A percentile compares a stretch with the other conserved stretches of the same genome.
Conservation (phyloP, 2,888 invertebrate species). For the Caenorhabditis sp. region DNA sequence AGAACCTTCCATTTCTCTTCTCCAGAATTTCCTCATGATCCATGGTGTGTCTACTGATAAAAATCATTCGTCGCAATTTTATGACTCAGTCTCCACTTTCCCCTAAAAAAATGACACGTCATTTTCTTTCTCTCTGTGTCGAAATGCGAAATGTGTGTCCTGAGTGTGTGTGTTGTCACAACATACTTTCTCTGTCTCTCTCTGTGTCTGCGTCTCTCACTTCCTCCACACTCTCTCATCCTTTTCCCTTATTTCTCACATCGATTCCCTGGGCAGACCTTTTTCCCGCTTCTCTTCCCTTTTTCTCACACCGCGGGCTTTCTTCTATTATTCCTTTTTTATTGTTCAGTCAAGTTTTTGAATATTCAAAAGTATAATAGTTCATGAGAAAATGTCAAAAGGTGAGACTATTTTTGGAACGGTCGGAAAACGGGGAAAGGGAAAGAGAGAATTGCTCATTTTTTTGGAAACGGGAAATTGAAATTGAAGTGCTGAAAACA, state of each 20-base stretch:
- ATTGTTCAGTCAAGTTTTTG: conserved; percentile 2
- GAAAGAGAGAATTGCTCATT: background rate
- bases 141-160: conserved; percentile 33
- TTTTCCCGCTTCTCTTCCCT: conserved; percentile 4
- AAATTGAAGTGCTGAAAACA: no score
- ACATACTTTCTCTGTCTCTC: conserved; percentile 12
- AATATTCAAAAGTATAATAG: background rate
- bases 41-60: background rate
- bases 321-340: background rate
- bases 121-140: conserved; percentile 15
- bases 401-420: conserved; percentile 26
- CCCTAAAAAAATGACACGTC: conserved; percentile 9
- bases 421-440: background rate
- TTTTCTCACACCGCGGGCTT: background rate
- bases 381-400: conserved; percentile 46
- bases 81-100: conserved; percentile 12
- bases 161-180: conserved; percentile 43
- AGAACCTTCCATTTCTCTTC: background rate
- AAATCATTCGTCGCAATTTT: background rate
- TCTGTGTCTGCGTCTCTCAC: conserved; percentile 42
- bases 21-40: background rate
- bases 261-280: conserved; percentile 40
- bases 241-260: conserved; percentile 15
- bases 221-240: conserved; percentile 17
- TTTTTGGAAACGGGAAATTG: background rate